Evolutionary conservation across 2,888 invertebrate genomes (phyloP).

Genomic region (Melieria omissa): DNA sequence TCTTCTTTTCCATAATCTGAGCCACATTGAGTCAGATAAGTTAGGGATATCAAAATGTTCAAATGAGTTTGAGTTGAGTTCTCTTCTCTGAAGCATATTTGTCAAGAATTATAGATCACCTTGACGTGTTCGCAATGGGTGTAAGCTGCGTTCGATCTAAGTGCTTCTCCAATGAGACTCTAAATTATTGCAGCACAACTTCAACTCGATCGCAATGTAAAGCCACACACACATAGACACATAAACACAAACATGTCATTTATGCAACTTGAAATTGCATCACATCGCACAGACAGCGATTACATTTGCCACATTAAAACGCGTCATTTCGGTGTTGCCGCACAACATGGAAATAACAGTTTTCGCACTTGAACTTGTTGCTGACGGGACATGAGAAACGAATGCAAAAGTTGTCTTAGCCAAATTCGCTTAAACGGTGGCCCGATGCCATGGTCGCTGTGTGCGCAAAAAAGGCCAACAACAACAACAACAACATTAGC

Average conservation of each 20-base stretch:
- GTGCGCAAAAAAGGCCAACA: conserved; percentile 7
- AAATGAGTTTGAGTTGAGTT: too few species aligned
- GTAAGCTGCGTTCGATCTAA: too few species aligned
- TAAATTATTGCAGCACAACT: too few species aligned
- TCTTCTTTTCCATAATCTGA: too few species aligned
- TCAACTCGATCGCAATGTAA: conserved; percentile 3
- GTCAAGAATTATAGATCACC: too few species aligned
- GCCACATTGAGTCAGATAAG: too few species aligned
- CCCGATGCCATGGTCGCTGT: conserved; percentile 21
- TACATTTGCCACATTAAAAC: conserved; percentile 28
- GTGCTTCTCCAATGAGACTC: too few species aligned
- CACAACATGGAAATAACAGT: conserved; percentile 42
- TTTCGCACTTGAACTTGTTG: conserved; percentile 44
- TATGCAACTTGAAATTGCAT: too few species aligned
- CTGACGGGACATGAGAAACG: conserved; percentile 12
- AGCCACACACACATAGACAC: neutral
- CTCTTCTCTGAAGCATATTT: too few species aligned
- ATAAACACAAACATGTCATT: too few species aligned
- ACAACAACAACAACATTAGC: conserved; percentile 8
- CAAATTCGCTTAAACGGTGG: conserved; percentile 46
- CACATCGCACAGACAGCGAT: neutral
- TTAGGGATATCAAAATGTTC: too few species aligned
- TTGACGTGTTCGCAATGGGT: too few species aligned
- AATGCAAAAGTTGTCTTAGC: conserved; percentile 46
- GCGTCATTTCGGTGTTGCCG: conserved; percentile 24